phyloP scores from a whole-genome alignment of 2,888 invertebrate genomes.

The Ypsolopha scabrella region DNA sequence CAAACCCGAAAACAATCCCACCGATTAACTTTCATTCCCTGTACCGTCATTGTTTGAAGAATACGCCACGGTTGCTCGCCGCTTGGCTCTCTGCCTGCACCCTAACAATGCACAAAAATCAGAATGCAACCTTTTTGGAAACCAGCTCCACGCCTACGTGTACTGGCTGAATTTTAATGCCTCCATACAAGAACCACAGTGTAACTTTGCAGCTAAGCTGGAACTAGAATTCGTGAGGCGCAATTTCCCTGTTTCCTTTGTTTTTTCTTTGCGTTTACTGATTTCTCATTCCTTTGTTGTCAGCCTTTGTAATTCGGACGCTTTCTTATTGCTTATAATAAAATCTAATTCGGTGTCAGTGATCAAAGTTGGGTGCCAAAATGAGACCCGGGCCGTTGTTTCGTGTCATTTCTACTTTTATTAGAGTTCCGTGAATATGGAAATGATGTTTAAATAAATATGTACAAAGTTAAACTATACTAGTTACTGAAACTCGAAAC shows the following conservation, averaged over 20 bases:
- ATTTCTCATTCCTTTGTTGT: conserved; percentile 13
- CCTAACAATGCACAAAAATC: conserved; percentile 36
- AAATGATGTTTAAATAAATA: too few relatives aligned
- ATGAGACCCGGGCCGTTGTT: background rate
- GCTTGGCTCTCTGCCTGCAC: conserved; percentile 13
- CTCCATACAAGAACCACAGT: conserved; percentile 19
- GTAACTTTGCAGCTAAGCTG: background rate
- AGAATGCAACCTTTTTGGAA: conserved; percentile 22
- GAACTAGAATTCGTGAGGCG: background rate
- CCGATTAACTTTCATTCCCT: conserved; percentile 4
- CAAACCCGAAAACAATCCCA: background rate
- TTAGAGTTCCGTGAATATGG: too few relatives aligned
- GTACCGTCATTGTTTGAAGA: background rate
- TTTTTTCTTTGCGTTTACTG: conserved; percentile 13
- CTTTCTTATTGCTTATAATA: conserved; percentile 22
- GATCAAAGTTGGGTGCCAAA: conserved; percentile 2
- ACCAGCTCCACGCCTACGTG: conserved; percentile 3
- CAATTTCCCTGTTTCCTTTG: conserved; percentile 1
- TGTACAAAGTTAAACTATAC: too few relatives aligned
- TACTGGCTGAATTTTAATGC: conserved; percentile 30
- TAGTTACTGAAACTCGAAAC: too few relatives aligned
- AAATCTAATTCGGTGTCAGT: conserved; percentile 18
- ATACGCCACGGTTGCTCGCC: background rate
- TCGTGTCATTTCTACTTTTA: too few relatives aligned
- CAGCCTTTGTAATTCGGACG: conserved; percentile 18